These are phyloP conservation scores for Microtus pennsylvanicus DNA, from an alignment of 2,113 vertebrate species.

Conservation along the genomic window DNA sequence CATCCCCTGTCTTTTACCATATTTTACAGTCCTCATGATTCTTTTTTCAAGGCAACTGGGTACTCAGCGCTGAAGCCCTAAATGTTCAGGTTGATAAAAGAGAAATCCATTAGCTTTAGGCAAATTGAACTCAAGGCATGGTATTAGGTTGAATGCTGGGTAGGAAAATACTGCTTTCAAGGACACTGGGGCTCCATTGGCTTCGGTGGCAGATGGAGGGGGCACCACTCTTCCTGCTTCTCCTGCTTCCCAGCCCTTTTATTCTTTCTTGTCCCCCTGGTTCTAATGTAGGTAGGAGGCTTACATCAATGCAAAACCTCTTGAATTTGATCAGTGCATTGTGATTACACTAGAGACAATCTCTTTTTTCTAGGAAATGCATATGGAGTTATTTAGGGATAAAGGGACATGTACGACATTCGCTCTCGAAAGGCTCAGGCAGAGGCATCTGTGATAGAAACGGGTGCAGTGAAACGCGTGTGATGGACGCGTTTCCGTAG, in stretches of 20 bases:
- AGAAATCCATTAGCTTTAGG: not conserved
- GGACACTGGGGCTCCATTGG: not conserved
- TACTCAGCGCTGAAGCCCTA: not conserved
- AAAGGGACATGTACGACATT: not conserved
- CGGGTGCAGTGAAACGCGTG: accelerated
- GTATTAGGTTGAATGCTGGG: not conserved
- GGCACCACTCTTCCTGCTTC: accelerated
- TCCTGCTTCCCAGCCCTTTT: no score
- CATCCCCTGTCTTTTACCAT: no score
- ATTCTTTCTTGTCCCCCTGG: no score
- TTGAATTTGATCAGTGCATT: not conserved
- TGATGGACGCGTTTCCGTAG: not conserved
- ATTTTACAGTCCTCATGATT: not conserved
- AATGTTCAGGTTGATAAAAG: not conserved
- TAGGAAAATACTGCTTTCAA: not conserved
- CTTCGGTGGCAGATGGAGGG: accelerated
- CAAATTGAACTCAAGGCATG: not conserved
- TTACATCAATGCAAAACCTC: not conserved
- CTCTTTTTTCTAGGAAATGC: constrained; percentile 9
- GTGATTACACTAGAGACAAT: not conserved
- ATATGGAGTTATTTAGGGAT: not conserved
- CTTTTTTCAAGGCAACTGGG: not conserved
- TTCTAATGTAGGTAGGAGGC: not conserved
- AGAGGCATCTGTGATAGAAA: not conserved
- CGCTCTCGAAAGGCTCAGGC: not conserved